Conservation (phyloP, 2,888 invertebrate genomes). For the Folsomia candida region DNA sequence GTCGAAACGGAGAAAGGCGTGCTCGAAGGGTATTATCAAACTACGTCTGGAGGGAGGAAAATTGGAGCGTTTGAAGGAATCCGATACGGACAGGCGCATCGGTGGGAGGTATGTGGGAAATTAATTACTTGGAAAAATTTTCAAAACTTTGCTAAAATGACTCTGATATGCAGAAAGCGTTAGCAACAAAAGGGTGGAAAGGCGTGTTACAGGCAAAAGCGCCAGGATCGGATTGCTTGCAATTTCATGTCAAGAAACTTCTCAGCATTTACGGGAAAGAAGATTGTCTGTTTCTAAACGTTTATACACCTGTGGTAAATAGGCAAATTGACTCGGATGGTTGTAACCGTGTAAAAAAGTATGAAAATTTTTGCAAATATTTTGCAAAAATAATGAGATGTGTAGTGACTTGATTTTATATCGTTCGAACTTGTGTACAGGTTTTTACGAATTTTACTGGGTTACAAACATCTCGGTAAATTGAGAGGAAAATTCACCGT, state of each 20-base stretch:
- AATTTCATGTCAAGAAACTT: constrained; percentile 28
- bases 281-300: constrained; percentile 37
- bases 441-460: no score
- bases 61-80: constrained; percentile 47
- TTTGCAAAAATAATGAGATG: no score
- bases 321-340: no score
- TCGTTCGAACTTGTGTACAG: no score
- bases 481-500: no score
- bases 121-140: not conserved
- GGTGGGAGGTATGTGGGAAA: constrained; percentile 37
- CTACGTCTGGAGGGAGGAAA: constrained; percentile 30
- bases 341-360: no score
- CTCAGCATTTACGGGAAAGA: constrained; percentile 35
- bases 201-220: constrained; percentile 29
- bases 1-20: constrained; percentile 14
- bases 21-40: constrained; percentile 41
- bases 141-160: not conserved
- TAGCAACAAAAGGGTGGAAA: constrained; percentile 34
- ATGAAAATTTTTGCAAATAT: no score
- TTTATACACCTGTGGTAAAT: constrained; percentile 34
- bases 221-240: constrained; percentile 39
- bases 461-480: no score
- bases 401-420: no score
- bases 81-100: constrained; percentile 31
- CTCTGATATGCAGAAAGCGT: constrained; percentile 30